These are phyloP conservation scores for Alviniconcha strummeri DNA, from an alignment of 2,888 invertebrate species.

Conservation along the genomic window DNA sequence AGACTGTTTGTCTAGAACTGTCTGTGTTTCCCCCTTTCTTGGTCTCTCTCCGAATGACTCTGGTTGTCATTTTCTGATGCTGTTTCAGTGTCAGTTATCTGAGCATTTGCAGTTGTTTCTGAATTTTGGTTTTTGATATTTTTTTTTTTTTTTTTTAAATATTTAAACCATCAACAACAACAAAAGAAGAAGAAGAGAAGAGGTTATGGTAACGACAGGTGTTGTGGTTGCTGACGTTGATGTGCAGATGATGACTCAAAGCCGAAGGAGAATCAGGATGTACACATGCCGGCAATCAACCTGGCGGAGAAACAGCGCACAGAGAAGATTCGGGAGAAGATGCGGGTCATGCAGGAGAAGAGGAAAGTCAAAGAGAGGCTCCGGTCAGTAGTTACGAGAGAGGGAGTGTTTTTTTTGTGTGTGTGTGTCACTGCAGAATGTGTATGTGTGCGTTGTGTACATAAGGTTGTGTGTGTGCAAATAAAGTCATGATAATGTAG, in stretches of 20 bases:
- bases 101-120: too few relatives aligned
- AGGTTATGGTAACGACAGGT: too few relatives aligned
- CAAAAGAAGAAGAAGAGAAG: too few relatives aligned
- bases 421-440: background rate
- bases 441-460: background rate
- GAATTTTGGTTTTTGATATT: too few relatives aligned
- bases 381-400: slow-evolving; percentile 65
- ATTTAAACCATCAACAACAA: too few relatives aligned
- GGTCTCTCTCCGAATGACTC: too few relatives aligned
- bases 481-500: background rate
- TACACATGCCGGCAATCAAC: slow-evolving; percentile 76
- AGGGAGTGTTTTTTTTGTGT: slow-evolving; percentile 11
- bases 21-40: too few relatives aligned
- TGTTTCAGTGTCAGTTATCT: too few relatives aligned
- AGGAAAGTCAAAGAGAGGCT: slow-evolving; percentile 84
- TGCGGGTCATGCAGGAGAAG: slow-evolving; percentile 87
- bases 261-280: slow-evolving; percentile 59
- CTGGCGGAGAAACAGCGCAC: slow-evolving; percentile 80
- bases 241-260: slow-evolving; percentile 32
- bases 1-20: too few relatives aligned
- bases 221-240: background rate
- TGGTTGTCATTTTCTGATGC: too few relatives aligned
- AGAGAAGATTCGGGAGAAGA: slow-evolving; percentile 87
- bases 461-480: background rate
- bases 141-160: too few relatives aligned